Base-by-base conservation (phyloP, 2,797 vertebrate genomes). In the Chromobotia macracanthus region DNA sequence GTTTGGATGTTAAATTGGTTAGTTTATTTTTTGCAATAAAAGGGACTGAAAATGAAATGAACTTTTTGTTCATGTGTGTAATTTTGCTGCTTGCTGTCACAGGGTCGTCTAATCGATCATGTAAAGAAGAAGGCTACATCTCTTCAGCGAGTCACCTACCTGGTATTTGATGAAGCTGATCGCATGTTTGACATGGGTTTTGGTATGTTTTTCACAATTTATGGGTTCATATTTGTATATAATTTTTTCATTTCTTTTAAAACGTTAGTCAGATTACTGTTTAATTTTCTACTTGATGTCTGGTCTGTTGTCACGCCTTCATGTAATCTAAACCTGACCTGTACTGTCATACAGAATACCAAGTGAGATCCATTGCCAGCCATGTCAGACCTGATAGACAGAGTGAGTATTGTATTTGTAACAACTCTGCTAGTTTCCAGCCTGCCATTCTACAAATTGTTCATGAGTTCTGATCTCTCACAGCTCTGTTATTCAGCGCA, bases 181-280 rank as follows among this genome's bases (percentile, higher is more conserved):
- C 95, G 97, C 80, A 99, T 99, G 98, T 99, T 99, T 88, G 98
- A 99, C 81, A 99, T 99, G 98, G 98, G 98, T 8, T 99, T 99
- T 81, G 98, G 98, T 99, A 91, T 16, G 95, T n/a, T 91, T 5
- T 71, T 44, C 10, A 18, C n/a, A 60, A 3, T 35, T 70, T 25
- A 51, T 50, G 8, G 21, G 18, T 38, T 65, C n/a, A 46, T 0
- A 25, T n/a, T 18, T 50, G 28, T 67, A 53, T n/a, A 2, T 23
- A 19, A 11, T 72, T 16, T 41, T 25, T 66, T 50, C 13, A 25
- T 8, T 9, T 60, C 7, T 0, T n/a, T 51, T 13, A 19, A 23
- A 56, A 2, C 21, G 8, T 25, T 0, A 8, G 21, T 19, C 23
- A 56, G 25, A 28, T 61, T 31, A 8, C 5, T 7, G 18, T 3